Base-by-base conservation (phyloP, 2,888 invertebrate species). In the Diploptera punctata region DNA sequence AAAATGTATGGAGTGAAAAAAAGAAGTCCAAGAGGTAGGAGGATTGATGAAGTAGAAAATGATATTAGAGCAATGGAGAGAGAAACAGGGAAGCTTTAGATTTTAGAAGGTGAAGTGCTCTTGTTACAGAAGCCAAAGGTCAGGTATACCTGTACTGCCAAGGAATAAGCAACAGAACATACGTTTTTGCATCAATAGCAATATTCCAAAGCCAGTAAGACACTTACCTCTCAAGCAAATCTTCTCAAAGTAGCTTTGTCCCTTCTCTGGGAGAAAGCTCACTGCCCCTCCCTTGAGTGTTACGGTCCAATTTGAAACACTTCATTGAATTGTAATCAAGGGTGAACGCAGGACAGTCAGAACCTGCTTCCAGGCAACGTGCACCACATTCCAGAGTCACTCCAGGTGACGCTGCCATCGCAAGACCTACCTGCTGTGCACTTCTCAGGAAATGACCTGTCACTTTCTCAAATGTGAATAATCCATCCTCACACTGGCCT, bases 191-290 rank as follows among this genome's bases (percentile, higher is more conserved):
- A n/a, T n/a, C n/a, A n/a, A n/a, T n/a, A n/a, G n/a, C n/a, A n/a
- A n/a, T n/a, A n/a, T n/a, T n/a, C n/a, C n/a, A n/a, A n/a, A n/a
- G n/a, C n/a, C n/a, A n/a, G n/a, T n/a, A 33, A 33, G 33, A 33
- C 10, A 57, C 26, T n/a, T 44, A 81, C 84, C 82, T 77, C 82
- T 77, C 21, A 83, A 78, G 69, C 84, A 84, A 33, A 83, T 81
- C 77, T 84, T 83, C 77, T 84, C 84, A 77, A 83, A 84, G 76
- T 83, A 84, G 72, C 81, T 83, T 74, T 81, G 82, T 19, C 82
- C 83, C n/a, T 67, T 82, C 81, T 24, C 81, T 76, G 4, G 79
- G 78, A 4, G 81, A 79, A 49, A 84, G 78, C 57, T 83, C 83
- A 54, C 79, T 80, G 4, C 79, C 80, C 43, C 83, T 78, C 7